phyloP scores from a whole-genome alignment of 2,113 vertebrate species.

The Fukomys damarensis region DNA sequence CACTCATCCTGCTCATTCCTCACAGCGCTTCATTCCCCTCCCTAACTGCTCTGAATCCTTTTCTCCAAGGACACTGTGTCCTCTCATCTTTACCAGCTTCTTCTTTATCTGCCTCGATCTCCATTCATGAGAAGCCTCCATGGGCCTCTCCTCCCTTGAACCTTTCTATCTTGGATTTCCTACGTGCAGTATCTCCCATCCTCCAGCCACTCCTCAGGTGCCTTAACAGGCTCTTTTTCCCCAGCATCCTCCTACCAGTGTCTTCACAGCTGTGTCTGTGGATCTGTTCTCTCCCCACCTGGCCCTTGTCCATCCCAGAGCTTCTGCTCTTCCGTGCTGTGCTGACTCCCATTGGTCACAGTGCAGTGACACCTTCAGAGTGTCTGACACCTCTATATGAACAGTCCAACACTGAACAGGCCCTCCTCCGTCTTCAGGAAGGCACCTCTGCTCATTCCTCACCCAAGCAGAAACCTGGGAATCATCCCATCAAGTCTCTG shows the following conservation, averaged over 20 bases:
- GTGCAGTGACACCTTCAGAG: neutral
- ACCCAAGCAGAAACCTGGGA: neutral
- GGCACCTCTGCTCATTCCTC: neutral
- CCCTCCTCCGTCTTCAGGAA: neutral
- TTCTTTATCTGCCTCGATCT: neutral
- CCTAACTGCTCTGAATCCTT: no score
- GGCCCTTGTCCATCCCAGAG: no score
- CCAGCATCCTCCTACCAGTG: no score
- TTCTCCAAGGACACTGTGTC: neutral
- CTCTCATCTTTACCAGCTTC: neutral
- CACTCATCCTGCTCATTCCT: neutral
- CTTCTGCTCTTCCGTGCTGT: neutral
- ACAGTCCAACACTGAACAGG: no score
- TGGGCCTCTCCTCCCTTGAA: neutral
- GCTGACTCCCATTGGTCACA: no score
- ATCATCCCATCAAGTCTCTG: neutral
- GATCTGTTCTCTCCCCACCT: neutral
- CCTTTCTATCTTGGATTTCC: neutral
- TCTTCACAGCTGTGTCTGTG: neutral
- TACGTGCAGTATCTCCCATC: neutral
- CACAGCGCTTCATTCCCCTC: fast-evolving
- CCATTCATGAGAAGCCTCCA: neutral
- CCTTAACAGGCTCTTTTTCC: neutral
- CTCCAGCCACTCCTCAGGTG: neutral
- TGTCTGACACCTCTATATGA: neutral